Evolutionary conservation across 1,140 invertebrate species (phyloP), one percentile per base, ranked within the genome.

Genomic region (Drosophila prosaltans): DNA sequence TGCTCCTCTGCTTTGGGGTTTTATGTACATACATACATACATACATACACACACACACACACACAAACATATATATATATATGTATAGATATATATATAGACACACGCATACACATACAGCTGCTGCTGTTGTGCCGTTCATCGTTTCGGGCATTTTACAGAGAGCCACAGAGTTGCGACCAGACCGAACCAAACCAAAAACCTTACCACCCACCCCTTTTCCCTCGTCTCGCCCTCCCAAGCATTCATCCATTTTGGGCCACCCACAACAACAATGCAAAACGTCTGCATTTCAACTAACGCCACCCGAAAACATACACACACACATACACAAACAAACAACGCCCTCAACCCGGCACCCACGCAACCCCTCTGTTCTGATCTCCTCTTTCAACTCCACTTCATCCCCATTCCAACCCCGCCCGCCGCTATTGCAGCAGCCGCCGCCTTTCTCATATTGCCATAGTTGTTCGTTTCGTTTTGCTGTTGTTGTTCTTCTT

Each of bases 211-310:
- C 62, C 62, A 67, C 41, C 62, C 62, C 32, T 51, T 11, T 21
- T 28, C 30, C 10, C 40, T 51, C 8, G 24, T 32, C 30, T 24
- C 6, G n/a, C 30, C 55, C 65, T 43, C 39, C 67, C 67, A 48
- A 32, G 59, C 70, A 77, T 81, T 77, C 80, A 69, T 65, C 62
- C 72, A 64, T 57, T 51, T 51, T 51, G 45, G 21, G 45, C 74
- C 75, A 78, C 75, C 77, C 64, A 68, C 76, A 78, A 86, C 83
- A 86, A 86, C 83, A 88, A 89, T 89, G 84, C 84, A 88, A 88
- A 89, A 74, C 80, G 83, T 88, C 83, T 88, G 83, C 84, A 88
- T 88, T 88, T 88, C 83, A 89, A 89, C 83, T 89, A 89, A 88
- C 78, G 82, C 82, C 83, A 72, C 81, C 81, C 78, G 45, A 51